These are phyloP conservation scores for Ormyrus thymus DNA, from an alignment of 2,888 invertebrate genomes.

Conservation along the genomic window DNA sequence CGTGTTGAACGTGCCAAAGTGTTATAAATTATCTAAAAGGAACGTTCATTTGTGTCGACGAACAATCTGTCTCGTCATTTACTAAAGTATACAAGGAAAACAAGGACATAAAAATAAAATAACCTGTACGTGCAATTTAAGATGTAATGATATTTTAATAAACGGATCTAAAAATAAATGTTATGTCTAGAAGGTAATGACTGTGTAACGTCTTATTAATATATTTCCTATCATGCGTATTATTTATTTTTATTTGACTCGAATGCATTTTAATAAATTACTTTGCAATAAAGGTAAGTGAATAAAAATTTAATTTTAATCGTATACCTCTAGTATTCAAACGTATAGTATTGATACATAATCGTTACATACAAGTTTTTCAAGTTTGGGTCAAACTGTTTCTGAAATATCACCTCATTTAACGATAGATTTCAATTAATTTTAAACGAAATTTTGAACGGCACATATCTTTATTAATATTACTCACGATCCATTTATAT, in stretches of 20 bases:
- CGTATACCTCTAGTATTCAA: too few relatives aligned
- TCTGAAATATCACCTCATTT: too few relatives aligned
- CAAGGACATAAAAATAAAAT: constrained; percentile 18
- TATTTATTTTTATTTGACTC: neutral
- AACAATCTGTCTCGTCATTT: constrained; percentile 38
- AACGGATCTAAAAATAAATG: constrained; percentile 56
- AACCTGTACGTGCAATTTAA: constrained; percentile 55
- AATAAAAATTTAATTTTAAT: too few relatives aligned
- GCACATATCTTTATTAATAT: too few relatives aligned
- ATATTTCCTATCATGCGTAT: neutral
- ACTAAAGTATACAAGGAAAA: constrained; percentile 45
- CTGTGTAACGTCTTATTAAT: constrained; percentile 8
- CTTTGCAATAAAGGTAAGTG: too few relatives aligned
- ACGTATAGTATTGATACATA: too few relatives aligned
- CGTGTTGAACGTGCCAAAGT: constrained; percentile 51
- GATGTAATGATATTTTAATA: constrained; percentile 58
- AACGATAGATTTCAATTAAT: too few relatives aligned
- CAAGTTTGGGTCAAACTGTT: too few relatives aligned
- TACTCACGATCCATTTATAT: too few relatives aligned
- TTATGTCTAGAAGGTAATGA: constrained; percentile 49
- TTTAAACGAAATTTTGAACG: too few relatives aligned
- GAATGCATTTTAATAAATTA: neutral
- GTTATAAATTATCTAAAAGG: constrained; percentile 44
- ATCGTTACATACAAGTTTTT: too few relatives aligned
- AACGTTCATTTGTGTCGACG: constrained; percentile 39